Evolutionary conservation across 2,888 invertebrate genomes (phyloP).

Genomic region (Epinotia ramella): DNA sequence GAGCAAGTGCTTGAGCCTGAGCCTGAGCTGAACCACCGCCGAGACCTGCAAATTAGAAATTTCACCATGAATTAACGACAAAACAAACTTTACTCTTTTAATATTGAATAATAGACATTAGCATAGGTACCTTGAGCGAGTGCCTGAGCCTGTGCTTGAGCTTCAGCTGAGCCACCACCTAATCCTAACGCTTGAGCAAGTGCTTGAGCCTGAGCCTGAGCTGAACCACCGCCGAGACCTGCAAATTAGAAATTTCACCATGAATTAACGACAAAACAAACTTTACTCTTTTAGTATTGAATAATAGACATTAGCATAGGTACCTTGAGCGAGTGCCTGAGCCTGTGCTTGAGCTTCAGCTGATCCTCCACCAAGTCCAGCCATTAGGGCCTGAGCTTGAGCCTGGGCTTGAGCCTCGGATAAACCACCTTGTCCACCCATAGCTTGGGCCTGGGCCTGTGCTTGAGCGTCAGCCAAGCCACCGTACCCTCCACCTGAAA

Average conservation of each 20-base stretch:
- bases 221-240: not conserved
- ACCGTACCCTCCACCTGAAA: not conserved
- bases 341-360: constrained; percentile 25
- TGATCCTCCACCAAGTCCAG: constrained; percentile 10
- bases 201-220: constrained; percentile 9
- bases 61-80: not conserved
- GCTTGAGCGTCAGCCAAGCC: constrained; percentile 21
- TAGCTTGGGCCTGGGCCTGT: constrained; percentile 39
- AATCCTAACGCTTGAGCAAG: constrained; percentile 3
- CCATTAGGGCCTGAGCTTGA: constrained; percentile 14
- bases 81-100: not conserved
- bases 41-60: not conserved
- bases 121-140: constrained; percentile 2
- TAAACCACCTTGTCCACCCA: not conserved
- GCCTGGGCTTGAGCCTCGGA: constrained; percentile 43
- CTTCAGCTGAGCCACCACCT: constrained; percentile 37
- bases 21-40: constrained; percentile 10
- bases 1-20: constrained; percentile 1
- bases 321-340: constrained; percentile 18
- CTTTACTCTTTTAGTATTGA: no score
- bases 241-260: not conserved
- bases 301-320: not conserved
- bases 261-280: not conserved
- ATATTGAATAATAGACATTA: not conserved
- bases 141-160: constrained; percentile 46